A percentile compares a stretch with the other conserved stretches of the same genome.
phyloP scores from a whole-genome alignment of 2,797 vertebrate species.

The Mus caroli region DNA sequence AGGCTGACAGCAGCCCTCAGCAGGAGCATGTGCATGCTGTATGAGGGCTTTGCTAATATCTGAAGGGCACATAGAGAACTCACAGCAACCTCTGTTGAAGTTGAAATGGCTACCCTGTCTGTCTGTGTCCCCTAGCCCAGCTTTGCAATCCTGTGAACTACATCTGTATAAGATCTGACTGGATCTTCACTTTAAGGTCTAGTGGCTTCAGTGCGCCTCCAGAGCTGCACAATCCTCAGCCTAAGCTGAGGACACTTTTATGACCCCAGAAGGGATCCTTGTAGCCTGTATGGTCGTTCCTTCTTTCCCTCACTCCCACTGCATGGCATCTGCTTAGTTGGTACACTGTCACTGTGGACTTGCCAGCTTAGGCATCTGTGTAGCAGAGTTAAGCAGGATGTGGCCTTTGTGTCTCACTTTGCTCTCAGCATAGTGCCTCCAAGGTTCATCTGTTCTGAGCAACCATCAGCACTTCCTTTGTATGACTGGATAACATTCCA shows the following conservation, averaged over 20 bases:
- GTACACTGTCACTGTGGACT: neutral
- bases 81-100: neutral
- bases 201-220: neutral
- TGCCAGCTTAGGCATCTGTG: neutral
- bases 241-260: neutral
- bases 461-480: neutral
- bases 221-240: neutral
- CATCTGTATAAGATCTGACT: neutral
- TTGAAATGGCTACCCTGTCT: neutral
- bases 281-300: neutral
- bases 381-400: neutral
- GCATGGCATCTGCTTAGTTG: neutral
- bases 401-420: constrained; percentile 5
- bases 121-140: neutral
- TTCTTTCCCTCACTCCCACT: neutral
- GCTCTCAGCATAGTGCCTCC: neutral
- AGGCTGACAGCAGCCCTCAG: neutral
- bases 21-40: neutral
- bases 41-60: neutral
- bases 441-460: neutral
- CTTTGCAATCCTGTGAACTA: neutral
- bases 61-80: constrained; percentile 12
- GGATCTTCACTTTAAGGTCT: neutral
- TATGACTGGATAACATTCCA: neutral
- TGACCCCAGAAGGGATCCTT: neutral